Evolutionary conservation across 2,113 vertebrate genomes (phyloP), one percentile per base, ranked within the genome.

Genomic region (Microcebus murinus): DNA sequence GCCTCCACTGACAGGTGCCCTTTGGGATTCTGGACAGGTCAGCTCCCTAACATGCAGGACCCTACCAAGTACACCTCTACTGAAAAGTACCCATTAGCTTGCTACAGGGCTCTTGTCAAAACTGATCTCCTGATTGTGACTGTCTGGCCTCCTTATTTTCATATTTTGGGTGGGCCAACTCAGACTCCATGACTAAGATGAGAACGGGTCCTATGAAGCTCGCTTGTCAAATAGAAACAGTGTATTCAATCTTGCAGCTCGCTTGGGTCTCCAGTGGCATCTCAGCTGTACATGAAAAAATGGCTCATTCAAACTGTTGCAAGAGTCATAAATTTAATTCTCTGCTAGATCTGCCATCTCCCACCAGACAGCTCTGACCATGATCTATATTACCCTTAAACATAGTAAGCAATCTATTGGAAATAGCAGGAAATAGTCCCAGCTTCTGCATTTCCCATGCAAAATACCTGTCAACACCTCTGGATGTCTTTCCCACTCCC

Each of bases 251-350:
- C 17, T 55, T 13, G 11, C 21, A 91, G 50, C 34, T 63, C 20
- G 1, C 42, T 25, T 61, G 34, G 27, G 45, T 96, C 52, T 96
- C 34, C 17, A 29, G 27, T 27, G 34, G 52, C 17, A 91, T 88
- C 42, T 92, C 71, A 57, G 82, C 45, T 94, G 80, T 70, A 65
- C 52, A 63, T 84, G 55, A 73, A 74, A 73, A 95, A 92, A 45
- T n/a, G 48, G 23, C 39, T 74, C 45, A 70, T 27, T 83, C 48
- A 90, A 88, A 95, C 21, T 87, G n/a, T 63, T 73, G 2, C 94
- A 83, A 92, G 36, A 31, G n/a, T 18, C 42, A 76, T 92, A 94
- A 87, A 92, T 95, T 95, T 94, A 90, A 95, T 23, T 84, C 29
- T 87, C 10, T 71, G 8, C 48, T 83, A 83, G 71, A 80, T 45